Evolutionary conservation across 1,140 invertebrate species (phyloP).

Genomic region (Eufriesea mexicana): DNA sequence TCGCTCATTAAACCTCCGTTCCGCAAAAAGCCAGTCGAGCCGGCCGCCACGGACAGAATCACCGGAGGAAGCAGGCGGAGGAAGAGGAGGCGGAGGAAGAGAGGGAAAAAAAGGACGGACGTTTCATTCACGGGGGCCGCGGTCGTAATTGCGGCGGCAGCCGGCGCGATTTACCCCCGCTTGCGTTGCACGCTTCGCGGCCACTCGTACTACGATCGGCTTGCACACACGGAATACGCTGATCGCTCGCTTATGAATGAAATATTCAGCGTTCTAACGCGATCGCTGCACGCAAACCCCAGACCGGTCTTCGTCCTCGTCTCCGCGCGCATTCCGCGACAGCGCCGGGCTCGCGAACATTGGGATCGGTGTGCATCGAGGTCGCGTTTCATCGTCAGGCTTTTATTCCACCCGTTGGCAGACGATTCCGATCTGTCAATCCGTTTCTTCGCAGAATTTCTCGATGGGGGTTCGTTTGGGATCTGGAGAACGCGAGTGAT

Average conservation of each 20-base stretch:
- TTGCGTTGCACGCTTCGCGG: conserved; percentile 29
- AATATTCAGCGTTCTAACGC: conserved; percentile 77
- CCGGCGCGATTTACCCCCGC: conserved; percentile 40
- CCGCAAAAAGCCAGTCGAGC: conserved; percentile 51
- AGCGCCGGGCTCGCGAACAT: conserved; percentile 3
- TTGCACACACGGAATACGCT: conserved; percentile 70
- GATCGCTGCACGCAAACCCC: conserved; percentile 72
- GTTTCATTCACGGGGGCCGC: conserved; percentile 71
- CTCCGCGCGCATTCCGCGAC: conserved; percentile 5
- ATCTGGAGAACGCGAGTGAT: too few species aligned
- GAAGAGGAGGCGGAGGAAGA: background rate
- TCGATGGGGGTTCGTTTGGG: too few species aligned
- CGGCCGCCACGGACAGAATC: background rate
- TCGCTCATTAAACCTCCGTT: conserved; percentile 51
- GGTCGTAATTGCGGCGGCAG: conserved; percentile 69
- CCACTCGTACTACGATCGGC: conserved; percentile 48
- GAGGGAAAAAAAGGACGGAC: conserved; percentile 43
- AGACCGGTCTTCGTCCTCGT: conserved; percentile 64
- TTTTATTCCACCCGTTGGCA: too few species aligned
- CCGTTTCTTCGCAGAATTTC: too few species aligned
- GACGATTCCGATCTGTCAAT: too few species aligned
- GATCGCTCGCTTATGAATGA: conserved; percentile 77
- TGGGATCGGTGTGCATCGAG: conserved; percentile 48
- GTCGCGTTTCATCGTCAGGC: background rate
- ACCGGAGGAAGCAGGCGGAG: background rate